phyloP scores from a whole-genome alignment of 2,888 invertebrate species.

The Tenthredo livida region DNA sequence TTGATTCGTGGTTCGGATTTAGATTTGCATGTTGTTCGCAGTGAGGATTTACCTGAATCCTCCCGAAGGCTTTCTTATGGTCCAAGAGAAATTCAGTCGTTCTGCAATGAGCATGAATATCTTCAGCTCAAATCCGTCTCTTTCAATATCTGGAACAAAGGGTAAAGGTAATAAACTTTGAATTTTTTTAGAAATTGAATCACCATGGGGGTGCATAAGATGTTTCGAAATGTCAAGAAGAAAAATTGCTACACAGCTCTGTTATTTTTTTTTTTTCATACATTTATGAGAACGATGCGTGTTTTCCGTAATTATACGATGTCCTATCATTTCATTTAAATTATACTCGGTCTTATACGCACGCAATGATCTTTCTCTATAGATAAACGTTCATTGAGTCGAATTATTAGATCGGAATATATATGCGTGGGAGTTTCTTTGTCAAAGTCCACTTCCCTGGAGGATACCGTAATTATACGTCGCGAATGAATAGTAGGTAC shows the following conservation, averaged over 20 bases:
- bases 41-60: constrained; percentile 60
- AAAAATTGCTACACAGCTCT: not conserved
- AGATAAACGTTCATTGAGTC: not conserved
- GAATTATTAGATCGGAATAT: not conserved
- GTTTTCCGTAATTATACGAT: not conserved
- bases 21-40: not conserved
- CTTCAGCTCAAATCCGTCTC: constrained; percentile 70
- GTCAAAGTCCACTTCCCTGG: not conserved
- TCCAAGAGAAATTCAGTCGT: constrained; percentile 71
- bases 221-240: not conserved
- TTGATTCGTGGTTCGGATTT: not conserved
- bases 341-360: not conserved
- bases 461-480: not conserved
- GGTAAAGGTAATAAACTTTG: not conserved
- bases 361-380: not conserved
- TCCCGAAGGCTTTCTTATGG: constrained; percentile 64
- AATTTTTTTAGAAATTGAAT: not conserved
- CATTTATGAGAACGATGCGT: not conserved
- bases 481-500: not conserved
- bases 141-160: constrained; percentile 62
- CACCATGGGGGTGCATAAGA: too few relatives aligned
- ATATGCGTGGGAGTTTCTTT: not conserved
- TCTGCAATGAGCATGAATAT: constrained; percentile 70
- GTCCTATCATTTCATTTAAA: not conserved
- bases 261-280: not conserved